Percentiles rank a stretch among this genome's conserved stretches.
Conservation (phyloP, 2,113 vertebrate species). For the Mionectes macconnelli region DNA sequence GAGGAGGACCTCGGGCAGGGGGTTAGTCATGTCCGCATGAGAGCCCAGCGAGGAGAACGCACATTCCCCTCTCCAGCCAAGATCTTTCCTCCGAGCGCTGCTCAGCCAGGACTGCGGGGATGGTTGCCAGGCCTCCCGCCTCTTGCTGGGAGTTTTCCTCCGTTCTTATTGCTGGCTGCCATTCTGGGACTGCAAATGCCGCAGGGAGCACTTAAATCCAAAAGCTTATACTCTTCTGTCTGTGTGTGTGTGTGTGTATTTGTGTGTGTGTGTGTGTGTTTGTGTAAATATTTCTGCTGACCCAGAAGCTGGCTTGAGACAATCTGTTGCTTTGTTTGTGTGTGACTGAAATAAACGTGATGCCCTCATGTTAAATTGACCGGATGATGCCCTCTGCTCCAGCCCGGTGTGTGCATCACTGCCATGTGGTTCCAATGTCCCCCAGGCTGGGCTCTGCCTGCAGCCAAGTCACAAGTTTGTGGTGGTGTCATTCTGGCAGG, state of each 20-base stretch:
- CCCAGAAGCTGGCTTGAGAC: neutral
- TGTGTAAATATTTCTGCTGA: neutral
- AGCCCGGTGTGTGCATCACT: rapidly evolving
- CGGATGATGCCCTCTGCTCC: neutral
- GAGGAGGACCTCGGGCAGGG: neutral
- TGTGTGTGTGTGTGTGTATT: neutral
- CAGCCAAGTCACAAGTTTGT: rapidly evolving
- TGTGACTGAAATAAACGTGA: neutral
- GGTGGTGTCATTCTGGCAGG: neutral
- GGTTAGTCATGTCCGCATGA: neutral
- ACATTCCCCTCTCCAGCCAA: neutral
- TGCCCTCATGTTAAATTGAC: neutral
- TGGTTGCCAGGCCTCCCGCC: neutral
- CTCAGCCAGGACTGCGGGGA: neutral
- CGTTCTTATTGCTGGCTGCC: neutral
- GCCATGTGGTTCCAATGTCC: neutral
- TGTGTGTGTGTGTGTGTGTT: too few relatives aligned
- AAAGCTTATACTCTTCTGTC: neutral
- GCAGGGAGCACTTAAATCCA: neutral
- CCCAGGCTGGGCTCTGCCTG: neutral
- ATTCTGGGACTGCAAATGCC: neutral
- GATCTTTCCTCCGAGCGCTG: neutral
- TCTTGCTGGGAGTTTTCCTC: slow-evolving; percentile 16
- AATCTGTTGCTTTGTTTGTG: neutral
- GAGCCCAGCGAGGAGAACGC: neutral